Base-by-base conservation (phyloP, 2,797 vertebrate genomes). In the Chelidonichthys spinosus region DNA sequence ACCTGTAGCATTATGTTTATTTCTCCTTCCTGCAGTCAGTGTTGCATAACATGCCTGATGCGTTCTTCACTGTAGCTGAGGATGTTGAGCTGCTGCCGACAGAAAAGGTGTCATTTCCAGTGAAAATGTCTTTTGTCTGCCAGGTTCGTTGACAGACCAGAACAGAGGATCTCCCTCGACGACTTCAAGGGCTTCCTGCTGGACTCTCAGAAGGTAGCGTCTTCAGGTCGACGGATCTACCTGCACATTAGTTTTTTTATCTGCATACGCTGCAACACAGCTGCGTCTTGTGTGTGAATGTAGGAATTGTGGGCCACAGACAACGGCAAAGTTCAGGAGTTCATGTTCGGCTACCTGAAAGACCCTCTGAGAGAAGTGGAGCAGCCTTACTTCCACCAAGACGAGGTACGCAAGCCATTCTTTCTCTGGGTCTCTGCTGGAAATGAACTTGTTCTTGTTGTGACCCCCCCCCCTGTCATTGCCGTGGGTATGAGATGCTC, bases 281-380 rank as follows among this genome's bases (percentile, higher is more conserved):
- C 11, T 68, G n/a, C 74, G 43, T 85, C 25, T 63, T 76, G 2
- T 74, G 5, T 69, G 59, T 82, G 40, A 77, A 53, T 71, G 42
- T 86, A 99, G 98, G 98, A 99, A 81, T 85, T 95, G 71, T 99
- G 98, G 97, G 96, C 97, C 71, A 88, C 95, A 6, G 96, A 99
- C 87, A 90, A 63, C 68, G 93, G 93, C 82, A 95, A 95, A 88
- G 98, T 99, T 55, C 96, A 97, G 84, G 96, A 98, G 58, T 99
- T 97, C 84, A 98, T 99, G 96, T 96, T 98, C 69, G 88, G 75
- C 86, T 99, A 98, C 85, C 95, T 99, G 88, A 95, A 96, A 83
- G 97, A 99, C 83, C 98, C 98, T 13, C 85, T 99, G 83, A 93
- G 98, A 82, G 98, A 99, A 93, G 97, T 99, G 2, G 97, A 99